Evolutionary conservation across 2,113 vertebrate species (phyloP), one percentile per base, ranked within the genome.

Genomic region (Cyanoliseus patagonus): DNA sequence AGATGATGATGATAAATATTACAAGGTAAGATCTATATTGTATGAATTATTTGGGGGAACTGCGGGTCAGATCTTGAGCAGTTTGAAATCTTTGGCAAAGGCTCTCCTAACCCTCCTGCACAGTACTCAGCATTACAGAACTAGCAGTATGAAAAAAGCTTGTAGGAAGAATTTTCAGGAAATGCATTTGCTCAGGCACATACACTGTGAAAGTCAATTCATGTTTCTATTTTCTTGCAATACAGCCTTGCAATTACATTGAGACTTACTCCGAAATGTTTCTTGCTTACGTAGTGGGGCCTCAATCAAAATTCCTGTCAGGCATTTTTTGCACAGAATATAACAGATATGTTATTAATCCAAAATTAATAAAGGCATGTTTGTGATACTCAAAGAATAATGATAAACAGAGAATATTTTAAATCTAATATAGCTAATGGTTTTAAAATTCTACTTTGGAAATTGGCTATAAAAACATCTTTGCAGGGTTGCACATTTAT

Each of bases 11-110:
- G 87, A 92, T 70, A 95, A 90, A 66, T 97, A 97, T 83, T 91
- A 81, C 0, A 25, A 97, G 98, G 98, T 98, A 98, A 98, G 97
- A 79, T 24, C 62, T 90, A 12, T 47, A 77, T 66, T 82, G 53
- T 81, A 3, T 83, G 33, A 25, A 41, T 80, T 78, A 39, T 73
- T 15, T 47, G 69, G 61, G 86, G 42, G 20, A 86, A 61, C 24
- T 28, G 24, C 64, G 44, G 52, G 77, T 82, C 41, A 57, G 62
- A 87, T 19, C 31, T 28, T 64, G 52, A 88, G 52, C 13, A 28
- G 33, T 52, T 3, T 51, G 55, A 68, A 37, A 33, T 41, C 67
- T 68, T 51, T 49, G 33, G 42, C 37, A 78, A 47, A 74, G 82
- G 33, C 31, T 63, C 12, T 83, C 47, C 47, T 61, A 92, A 70